Evolutionary conservation across 1,140 invertebrate genomes (phyloP).

Genomic region (Pseudobourletiella spinata): DNA sequence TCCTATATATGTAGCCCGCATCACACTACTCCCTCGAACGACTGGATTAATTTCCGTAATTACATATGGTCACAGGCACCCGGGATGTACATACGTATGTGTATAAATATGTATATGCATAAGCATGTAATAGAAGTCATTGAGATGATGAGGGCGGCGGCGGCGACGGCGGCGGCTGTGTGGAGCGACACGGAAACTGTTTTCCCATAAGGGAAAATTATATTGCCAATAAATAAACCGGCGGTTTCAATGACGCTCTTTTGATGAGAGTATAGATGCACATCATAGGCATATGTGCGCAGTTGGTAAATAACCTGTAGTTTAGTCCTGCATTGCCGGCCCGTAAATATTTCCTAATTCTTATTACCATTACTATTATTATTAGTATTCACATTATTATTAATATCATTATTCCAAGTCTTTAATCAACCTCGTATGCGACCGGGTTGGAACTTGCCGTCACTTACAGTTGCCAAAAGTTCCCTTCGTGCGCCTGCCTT

Average conservation of each 20-base stretch:
- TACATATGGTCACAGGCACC: neutral
- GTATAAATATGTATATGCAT: neutral
- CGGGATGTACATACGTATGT: too few species aligned
- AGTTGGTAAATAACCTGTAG: neutral
- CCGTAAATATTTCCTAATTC: neutral
- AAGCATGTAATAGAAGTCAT: neutral
- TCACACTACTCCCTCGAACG: too few species aligned
- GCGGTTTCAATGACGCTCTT: too few species aligned
- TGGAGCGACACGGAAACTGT: too few species aligned
- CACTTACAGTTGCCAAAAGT: too few species aligned
- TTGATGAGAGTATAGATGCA: too few species aligned
- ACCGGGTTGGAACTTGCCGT: too few species aligned
- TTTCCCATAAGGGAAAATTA: slow-evolving; percentile 2
- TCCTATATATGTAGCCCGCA: too few species aligned
- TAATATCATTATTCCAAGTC: neutral
- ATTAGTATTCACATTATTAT: neutral
- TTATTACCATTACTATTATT: neutral
- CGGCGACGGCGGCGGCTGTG: too few species aligned
- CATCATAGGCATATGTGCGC: neutral
- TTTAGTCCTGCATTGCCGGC: neutral
- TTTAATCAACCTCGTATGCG: too few species aligned
- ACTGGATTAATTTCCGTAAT: neutral
- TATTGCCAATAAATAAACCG: slow-evolving; percentile 10
- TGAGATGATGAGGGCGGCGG: neutral
- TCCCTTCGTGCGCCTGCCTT: too few species aligned